Evolutionary conservation across 2,888 invertebrate species (phyloP).

Genomic region (Alcis repandata): DNA sequence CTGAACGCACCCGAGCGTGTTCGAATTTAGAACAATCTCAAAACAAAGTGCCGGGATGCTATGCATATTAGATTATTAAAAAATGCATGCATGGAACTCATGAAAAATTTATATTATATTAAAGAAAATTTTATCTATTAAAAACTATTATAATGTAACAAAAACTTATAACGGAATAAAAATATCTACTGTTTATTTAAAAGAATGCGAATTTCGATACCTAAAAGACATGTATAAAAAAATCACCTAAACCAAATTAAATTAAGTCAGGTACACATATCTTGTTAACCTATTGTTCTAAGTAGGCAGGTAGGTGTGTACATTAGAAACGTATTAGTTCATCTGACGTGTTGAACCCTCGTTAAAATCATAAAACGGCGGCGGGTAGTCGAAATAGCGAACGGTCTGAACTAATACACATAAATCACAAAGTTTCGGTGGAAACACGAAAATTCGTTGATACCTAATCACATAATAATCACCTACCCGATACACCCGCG

Average conservation of each 20-base stretch:
- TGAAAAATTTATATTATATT: too few species aligned
- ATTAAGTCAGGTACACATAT: too few species aligned
- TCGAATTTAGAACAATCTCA: constrained; percentile 25
- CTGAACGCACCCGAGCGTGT: constrained; percentile 31
- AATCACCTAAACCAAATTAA: too few species aligned
- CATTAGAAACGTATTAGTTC: constrained; percentile 44
- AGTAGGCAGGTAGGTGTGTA: constrained; percentile 14
- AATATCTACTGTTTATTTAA: too few species aligned
- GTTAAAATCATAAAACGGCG: constrained; percentile 44
- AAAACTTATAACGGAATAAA: too few species aligned
- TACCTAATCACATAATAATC: constrained; percentile 80
- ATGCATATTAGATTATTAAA: too few species aligned
- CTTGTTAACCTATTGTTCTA: neutral
- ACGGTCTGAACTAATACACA: constrained; percentile 65
- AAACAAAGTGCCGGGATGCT: neutral
- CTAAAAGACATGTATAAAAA: too few species aligned
- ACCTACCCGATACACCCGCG: constrained; percentile 68
- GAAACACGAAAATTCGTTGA: constrained; percentile 74
- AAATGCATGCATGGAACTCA: too few species aligned
- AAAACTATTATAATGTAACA: too few species aligned
- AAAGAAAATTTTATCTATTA: too few species aligned
- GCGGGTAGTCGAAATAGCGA: constrained; percentile 43
- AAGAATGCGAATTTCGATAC: too few species aligned
- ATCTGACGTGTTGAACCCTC: constrained; percentile 48
- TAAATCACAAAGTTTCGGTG: constrained; percentile 80